Percentiles rank a stretch among this genome's conserved stretches.
These are phyloP conservation scores for Balaenoptera acutorostrata DNA, from an alignment of 2,113 vertebrate species.

Conservation along the genomic window DNA sequence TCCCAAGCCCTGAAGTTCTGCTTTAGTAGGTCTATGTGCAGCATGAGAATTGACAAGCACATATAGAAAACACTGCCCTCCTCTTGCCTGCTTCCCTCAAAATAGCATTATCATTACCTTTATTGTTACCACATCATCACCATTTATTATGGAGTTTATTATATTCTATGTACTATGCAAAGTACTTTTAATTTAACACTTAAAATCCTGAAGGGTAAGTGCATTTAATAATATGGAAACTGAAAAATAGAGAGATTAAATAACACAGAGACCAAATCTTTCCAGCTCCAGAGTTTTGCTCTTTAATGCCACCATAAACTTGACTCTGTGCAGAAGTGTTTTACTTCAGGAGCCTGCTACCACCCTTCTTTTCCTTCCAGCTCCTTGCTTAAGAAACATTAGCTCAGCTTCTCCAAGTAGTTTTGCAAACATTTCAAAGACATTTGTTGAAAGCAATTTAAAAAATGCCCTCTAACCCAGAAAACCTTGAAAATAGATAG, in stretches of 20 bases:
- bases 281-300: not conserved
- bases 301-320: not conserved
- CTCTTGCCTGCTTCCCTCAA: not conserved
- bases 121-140: not conserved
- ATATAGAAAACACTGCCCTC: not conserved
- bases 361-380: not conserved
- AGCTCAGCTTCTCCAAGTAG: not conserved
- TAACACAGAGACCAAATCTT: not conserved
- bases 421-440: conserved; percentile 20
- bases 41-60: not conserved
- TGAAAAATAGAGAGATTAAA: not conserved
- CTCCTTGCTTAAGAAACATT: not conserved
- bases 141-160: not conserved
- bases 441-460: not conserved
- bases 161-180: not conserved
- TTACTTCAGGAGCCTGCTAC: not conserved
- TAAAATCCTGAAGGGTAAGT: not conserved
- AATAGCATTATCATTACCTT: not conserved
- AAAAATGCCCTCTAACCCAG: not conserved
- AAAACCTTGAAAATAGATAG: not conserved
- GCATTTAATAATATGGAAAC: not conserved
- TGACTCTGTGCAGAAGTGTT: not conserved
- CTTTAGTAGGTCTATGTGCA: not conserved
- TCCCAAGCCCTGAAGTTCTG: not conserved
- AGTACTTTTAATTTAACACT: not conserved